Percentiles rank a stretch among this genome's conserved stretches.
These are phyloP conservation scores for Trissolcus japonicus DNA, from an alignment of 2,888 invertebrate species.

Conservation along the genomic window DNA sequence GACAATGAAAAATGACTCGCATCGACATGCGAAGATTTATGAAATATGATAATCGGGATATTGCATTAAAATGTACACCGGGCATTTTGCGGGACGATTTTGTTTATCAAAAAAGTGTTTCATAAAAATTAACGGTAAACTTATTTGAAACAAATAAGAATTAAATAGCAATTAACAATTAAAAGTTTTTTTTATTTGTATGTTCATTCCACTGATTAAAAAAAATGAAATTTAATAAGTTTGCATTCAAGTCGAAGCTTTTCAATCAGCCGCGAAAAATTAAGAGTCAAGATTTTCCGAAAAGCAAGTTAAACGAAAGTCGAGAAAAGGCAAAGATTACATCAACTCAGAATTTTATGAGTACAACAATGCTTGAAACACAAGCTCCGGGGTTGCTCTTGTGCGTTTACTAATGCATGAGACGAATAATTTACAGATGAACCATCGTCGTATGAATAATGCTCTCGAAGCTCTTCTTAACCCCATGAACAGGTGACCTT, in stretches of 20 bases:
- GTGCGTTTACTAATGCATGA: conserved; percentile 69
- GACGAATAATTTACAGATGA: conserved; percentile 68
- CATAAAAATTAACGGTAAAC: too few relatives aligned
- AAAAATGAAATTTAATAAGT: too few relatives aligned
- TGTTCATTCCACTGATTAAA: too few relatives aligned
- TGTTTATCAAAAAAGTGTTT: too few relatives aligned
- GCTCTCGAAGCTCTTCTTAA: conserved; percentile 62
- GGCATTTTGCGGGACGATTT: too few relatives aligned
- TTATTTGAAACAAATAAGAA: too few relatives aligned
- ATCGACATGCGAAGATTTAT: conserved; percentile 22
- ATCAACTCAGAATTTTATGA: conserved; percentile 52
- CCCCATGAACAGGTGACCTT: conserved; percentile 64
- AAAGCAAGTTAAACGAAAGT: conserved; percentile 17
- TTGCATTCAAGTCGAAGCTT: neutral
- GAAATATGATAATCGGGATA: conserved; percentile 20
- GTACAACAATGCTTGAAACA: conserved; percentile 49
- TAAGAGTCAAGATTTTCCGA: neutral
- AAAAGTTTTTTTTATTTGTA: too few relatives aligned
- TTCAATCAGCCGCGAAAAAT: neutral
- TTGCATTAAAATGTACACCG: neutral
- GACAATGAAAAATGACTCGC: conserved; percentile 37
- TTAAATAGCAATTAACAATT: too few relatives aligned
- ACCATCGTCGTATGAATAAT: conserved; percentile 67
- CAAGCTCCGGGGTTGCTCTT: conserved; percentile 49
- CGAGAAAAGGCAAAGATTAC: conserved; percentile 33